phyloP scores from a whole-genome alignment of 2,797 vertebrate species.

The Anolis apletophallus region DNA sequence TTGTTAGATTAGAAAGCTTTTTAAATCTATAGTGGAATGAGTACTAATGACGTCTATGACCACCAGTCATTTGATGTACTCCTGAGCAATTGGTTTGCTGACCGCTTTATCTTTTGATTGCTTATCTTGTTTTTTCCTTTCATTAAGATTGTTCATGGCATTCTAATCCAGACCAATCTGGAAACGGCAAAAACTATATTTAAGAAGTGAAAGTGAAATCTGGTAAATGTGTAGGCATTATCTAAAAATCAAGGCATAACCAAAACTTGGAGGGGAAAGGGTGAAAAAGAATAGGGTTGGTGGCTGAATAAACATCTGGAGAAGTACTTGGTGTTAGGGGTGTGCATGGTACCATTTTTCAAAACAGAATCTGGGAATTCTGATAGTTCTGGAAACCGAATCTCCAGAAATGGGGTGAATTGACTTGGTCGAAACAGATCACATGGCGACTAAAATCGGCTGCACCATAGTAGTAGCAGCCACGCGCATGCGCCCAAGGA shows the following conservation, averaged over 20 bases:
- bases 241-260: neutral
- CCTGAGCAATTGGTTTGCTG: neutral
- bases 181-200: neutral
- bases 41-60: neutral
- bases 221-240: neutral
- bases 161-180: neutral
- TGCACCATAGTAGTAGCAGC: too few species aligned
- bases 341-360: too few species aligned
- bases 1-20: neutral
- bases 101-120: neutral
- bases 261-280: neutral
- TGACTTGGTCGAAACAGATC: too few species aligned
- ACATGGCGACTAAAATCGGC: too few species aligned
- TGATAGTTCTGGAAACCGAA: too few species aligned
- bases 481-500: too few species aligned
- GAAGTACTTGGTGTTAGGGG: neutral
- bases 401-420: too few species aligned
- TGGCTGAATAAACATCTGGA: neutral
- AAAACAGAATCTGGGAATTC: too few species aligned
- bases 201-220: neutral
- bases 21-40: neutral
- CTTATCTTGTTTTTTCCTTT: neutral
- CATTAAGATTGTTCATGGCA: neutral
- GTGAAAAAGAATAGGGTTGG: conserved; percentile 3
- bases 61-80: neutral